Percentiles rank a stretch among this genome's conserved stretches.
Conservation (phyloP, 2,797 vertebrate genomes). For the Muscicapa comitata region DNA sequence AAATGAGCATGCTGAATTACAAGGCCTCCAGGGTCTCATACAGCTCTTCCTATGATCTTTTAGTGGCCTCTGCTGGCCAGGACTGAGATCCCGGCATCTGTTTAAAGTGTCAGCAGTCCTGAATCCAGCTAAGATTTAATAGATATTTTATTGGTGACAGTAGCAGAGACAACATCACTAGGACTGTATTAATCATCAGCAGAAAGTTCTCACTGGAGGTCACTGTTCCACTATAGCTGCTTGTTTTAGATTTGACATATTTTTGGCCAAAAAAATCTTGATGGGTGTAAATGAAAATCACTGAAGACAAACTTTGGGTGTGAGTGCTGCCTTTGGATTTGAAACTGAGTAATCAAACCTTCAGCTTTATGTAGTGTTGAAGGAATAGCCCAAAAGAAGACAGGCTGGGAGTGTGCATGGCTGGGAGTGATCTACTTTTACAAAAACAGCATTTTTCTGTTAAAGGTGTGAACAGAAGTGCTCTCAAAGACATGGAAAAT, state of each 20-base stretch:
- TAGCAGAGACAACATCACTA: neutral
- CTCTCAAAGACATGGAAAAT: neutral
- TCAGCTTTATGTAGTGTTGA: neutral
- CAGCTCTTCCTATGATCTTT: neutral
- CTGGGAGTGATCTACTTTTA: neutral
- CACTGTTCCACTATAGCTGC: neutral
- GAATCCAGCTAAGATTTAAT: neutral
- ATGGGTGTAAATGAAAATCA: neutral
- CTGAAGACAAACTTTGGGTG: neutral
- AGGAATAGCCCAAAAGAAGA: neutral
- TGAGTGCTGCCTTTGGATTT: neutral
- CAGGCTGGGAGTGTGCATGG: neutral
- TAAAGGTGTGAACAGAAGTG: neutral
- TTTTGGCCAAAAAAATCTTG: neutral
- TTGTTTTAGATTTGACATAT: neutral
- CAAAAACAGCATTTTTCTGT: neutral
- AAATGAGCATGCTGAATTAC: neutral
- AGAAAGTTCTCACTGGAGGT: neutral
- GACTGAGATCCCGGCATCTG: neutral
- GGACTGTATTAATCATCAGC: neutral
- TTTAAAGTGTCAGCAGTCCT: neutral
- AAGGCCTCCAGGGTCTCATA: neutral
- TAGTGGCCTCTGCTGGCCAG: slow-evolving; percentile 43
- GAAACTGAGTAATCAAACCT: neutral
- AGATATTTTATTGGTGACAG: neutral